Percentiles rank a stretch among this genome's conserved stretches.
Conservation (phyloP, 2,888 invertebrate genomes). For the Pterostichus niger region DNA sequence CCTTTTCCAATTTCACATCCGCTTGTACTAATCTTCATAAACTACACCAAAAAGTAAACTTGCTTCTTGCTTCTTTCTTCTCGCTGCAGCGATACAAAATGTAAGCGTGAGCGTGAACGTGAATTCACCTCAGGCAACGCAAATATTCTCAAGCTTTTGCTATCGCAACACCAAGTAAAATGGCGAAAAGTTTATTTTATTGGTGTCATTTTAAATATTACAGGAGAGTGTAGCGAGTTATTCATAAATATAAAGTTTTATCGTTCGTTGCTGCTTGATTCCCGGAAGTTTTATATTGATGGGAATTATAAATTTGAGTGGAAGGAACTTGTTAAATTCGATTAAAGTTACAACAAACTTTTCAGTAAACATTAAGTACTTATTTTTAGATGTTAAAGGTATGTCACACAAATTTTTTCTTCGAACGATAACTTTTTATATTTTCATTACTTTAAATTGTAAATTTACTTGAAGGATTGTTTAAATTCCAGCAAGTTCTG, state of each 20-base stretch:
- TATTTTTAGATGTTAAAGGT: constrained; percentile 14
- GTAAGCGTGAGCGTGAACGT: no score
- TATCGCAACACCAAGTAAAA: background rate
- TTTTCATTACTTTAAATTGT: background rate
- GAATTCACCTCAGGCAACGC: background rate
- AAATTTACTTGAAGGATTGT: background rate
- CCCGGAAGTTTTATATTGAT: constrained; percentile 37
- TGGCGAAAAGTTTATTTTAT: constrained; percentile 30
- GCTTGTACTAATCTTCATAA: constrained; percentile 42
- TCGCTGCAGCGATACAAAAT: background rate
- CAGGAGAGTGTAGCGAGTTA: constrained; percentile 17
- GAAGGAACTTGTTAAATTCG: constrained; percentile 45
- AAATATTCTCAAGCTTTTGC: background rate
- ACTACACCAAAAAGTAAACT: constrained; percentile 12
- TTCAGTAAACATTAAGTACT: constrained; percentile 25
- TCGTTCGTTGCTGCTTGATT: constrained; percentile 37
- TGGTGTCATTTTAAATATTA: constrained; percentile 34
- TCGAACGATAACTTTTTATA: background rate
- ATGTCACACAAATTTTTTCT: background rate
- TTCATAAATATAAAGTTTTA: constrained; percentile 52
- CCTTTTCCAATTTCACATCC: constrained; percentile 33
- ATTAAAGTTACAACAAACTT: constrained; percentile 33
- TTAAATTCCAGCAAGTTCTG: background rate
- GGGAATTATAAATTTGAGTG: constrained; percentile 36
- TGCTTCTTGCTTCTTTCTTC: background rate